Conservation (phyloP, 2,888 invertebrate species). For the Druceiella hillmani region DNA sequence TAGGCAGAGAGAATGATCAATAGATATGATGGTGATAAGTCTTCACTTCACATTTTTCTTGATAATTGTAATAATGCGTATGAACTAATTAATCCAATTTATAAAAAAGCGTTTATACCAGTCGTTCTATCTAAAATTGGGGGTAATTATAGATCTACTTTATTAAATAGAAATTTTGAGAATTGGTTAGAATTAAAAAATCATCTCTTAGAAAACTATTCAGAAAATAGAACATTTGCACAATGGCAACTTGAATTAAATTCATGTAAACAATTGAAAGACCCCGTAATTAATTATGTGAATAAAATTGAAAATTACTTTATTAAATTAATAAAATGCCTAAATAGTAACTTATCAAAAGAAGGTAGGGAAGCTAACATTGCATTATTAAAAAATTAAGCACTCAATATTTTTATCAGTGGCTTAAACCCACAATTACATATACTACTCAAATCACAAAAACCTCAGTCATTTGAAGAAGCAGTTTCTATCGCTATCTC, state of each 20-base stretch:
- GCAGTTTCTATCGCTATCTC: conserved; percentile 26
- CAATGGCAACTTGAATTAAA: conserved; percentile 28
- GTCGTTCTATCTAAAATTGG: conserved; percentile 20
- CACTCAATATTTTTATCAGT: conserved; percentile 27
- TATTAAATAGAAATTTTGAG: conserved; percentile 21
- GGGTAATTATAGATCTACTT: conserved; percentile 21
- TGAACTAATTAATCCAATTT: conserved; percentile 5
- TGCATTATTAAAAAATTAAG: conserved; percentile 26
- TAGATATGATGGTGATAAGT: conserved; percentile 7
- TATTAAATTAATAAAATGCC: conserved; percentile 25
- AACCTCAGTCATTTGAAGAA: conserved; percentile 24
- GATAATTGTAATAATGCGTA: conserved; percentile 8
- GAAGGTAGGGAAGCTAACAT: conserved; percentile 21
- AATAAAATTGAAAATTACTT: conserved; percentile 26
- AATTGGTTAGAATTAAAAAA: conserved; percentile 22
- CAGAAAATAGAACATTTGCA: conserved; percentile 24
- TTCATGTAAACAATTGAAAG: conserved; percentile 24
- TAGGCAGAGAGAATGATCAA: conserved; percentile 5
- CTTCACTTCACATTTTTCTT: conserved; percentile 2
- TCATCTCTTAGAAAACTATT: conserved; percentile 16
- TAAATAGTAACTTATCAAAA: conserved; percentile 17
- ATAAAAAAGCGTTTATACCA: conserved; percentile 1
- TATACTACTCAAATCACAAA: conserved; percentile 28
- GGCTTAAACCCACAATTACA: conserved; percentile 26
- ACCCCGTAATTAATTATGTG: conserved; percentile 25